Conservation (phyloP, 2,888 invertebrate genomes). For the Acleris literana region DNA sequence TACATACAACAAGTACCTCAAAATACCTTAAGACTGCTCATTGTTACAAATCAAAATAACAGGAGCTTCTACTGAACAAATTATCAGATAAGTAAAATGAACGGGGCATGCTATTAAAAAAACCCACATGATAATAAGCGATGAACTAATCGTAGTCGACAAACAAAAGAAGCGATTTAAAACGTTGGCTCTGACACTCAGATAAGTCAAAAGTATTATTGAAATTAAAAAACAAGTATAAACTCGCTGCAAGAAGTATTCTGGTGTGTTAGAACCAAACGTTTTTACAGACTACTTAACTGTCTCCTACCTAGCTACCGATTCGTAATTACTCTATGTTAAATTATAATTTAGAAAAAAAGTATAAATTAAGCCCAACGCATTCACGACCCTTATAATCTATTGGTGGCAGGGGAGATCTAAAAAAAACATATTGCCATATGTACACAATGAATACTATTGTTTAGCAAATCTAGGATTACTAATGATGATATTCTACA, state of each 20-base stretch:
- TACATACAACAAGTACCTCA: slow-evolving; percentile 35
- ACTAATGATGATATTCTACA: too few relatives aligned
- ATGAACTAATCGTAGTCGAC: slow-evolving; percentile 47
- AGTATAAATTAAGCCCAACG: slow-evolving; percentile 41
- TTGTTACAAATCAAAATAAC: slow-evolving; percentile 29
- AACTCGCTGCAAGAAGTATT: background rate
- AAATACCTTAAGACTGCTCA: slow-evolving; percentile 12
- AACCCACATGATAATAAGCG: slow-evolving; percentile 81
- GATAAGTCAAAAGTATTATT: background rate
- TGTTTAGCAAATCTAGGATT: too few relatives aligned
- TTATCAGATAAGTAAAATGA: slow-evolving; percentile 27
- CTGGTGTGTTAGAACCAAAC: slow-evolving; percentile 46
- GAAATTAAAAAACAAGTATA: background rate
- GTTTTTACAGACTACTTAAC: slow-evolving; percentile 43
- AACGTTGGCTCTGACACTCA: slow-evolving; percentile 48
- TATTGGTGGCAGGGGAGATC: slow-evolving; percentile 41
- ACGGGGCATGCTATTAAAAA: slow-evolving; percentile 79
- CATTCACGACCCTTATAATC: slow-evolving; percentile 41
- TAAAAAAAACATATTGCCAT: too few relatives aligned
- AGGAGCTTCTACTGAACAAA: slow-evolving; percentile 29
- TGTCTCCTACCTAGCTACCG: slow-evolving; percentile 33
- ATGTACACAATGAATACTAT: too few relatives aligned
- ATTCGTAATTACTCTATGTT: slow-evolving; percentile 20
- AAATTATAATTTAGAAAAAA: slow-evolving; percentile 15
- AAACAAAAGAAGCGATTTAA: slow-evolving; percentile 46